Evolutionary conservation across 64 coral and sea anemone genomes (phyloP).

Genomic region (Montipora cactus): DNA sequence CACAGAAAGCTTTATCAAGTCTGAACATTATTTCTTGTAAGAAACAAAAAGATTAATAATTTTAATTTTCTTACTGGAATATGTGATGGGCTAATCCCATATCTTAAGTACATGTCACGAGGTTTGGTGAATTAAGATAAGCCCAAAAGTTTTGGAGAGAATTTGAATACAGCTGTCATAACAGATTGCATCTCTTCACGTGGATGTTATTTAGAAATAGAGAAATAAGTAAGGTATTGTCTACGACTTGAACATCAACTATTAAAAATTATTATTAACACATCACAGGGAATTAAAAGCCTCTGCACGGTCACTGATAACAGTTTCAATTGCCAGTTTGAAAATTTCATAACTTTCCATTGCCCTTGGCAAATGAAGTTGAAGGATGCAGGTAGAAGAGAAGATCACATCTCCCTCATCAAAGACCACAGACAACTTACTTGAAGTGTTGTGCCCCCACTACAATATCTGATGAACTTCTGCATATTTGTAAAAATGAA

Average conservation of each 20-base stretch:
- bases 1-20: no score
- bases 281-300: constrained; percentile 16
- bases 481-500: constrained; percentile 4
- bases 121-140: no score
- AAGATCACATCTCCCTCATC: constrained; percentile 26
- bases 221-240: not conserved
- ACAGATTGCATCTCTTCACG: not conserved
- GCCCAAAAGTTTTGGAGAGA: not conserved
- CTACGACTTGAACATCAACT: constrained; percentile 1
- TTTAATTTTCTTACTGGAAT: no score
- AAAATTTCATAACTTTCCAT: constrained; percentile 38
- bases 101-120: no score
- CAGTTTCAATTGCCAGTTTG: constrained; percentile 33
- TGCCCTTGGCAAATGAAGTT: constrained; percentile 48
- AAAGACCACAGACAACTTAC: not conserved
- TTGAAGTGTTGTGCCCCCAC: constrained; percentile 7
- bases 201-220: constrained; percentile 12
- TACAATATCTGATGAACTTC: constrained; percentile 8
- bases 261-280: constrained; percentile 28
- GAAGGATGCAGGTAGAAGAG: constrained; percentile 30
- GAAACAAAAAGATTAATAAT: no score
- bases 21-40: no score
- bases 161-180: not conserved
- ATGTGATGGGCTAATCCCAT: no score
- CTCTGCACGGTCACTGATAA: constrained; percentile 5